Percentiles rank a stretch among this genome's conserved stretches.
These are phyloP conservation scores for Pachymerium ferrugineum DNA, from an alignment of 2,888 invertebrate genomes.

Conservation along the genomic window DNA sequence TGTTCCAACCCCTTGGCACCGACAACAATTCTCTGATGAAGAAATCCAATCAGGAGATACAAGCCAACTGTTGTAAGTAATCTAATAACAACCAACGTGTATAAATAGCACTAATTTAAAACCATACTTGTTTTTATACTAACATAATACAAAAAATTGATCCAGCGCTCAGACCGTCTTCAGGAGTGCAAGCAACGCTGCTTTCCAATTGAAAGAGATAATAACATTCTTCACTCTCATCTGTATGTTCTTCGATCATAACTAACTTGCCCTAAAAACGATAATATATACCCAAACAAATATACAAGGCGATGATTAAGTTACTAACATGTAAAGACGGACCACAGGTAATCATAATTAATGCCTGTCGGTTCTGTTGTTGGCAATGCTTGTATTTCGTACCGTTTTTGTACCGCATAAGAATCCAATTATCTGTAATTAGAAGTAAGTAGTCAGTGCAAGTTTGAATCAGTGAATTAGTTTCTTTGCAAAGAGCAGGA, in stretches of 20 bases:
- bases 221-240: conserved; percentile 42
- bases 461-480: too few species aligned
- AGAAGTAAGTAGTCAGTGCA: too few species aligned
- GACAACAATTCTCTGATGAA: conserved; percentile 46
- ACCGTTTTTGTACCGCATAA: background rate
- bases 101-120: background rate
- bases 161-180: conserved; percentile 43
- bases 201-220: conserved; percentile 46
- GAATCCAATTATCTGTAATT: conserved; percentile 14
- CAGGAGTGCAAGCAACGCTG: conserved; percentile 33
- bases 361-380: background rate
- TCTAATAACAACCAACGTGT: conserved; percentile 39
- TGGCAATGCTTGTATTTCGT: background rate
- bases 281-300: conserved; percentile 2
- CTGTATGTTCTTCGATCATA: conserved; percentile 43
- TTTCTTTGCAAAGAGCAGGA: too few species aligned
- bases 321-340: background rate
- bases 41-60: conserved; percentile 46
- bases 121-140: conserved; percentile 38
- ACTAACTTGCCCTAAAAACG: conserved; percentile 38
- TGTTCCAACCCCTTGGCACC: conserved; percentile 48
- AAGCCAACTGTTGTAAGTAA: conserved; percentile 42
- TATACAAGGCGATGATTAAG: too few species aligned
- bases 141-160: conserved; percentile 47
- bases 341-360: conserved; percentile 2